Evolutionary conservation across 2,797 vertebrate species (phyloP).

Genomic region (Pseudochirops cupreus): DNA sequence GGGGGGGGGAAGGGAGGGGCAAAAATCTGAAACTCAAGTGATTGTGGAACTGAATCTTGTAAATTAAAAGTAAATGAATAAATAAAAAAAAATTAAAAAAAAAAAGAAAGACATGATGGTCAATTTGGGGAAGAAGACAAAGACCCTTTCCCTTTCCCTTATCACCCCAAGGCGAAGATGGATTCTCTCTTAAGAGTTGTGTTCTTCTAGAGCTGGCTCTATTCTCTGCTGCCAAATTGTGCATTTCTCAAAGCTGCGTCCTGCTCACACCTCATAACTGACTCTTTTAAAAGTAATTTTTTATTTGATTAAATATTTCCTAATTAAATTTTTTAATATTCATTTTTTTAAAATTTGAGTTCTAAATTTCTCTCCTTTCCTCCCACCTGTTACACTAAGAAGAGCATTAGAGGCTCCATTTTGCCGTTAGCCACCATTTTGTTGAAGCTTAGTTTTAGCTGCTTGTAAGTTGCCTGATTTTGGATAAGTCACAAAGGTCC

Average conservation of each 20-base stretch:
- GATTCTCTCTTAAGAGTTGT: not conserved
- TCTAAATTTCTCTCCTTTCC: not conserved
- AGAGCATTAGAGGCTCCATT: not conserved
- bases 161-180: not conserved
- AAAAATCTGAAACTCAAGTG: no score
- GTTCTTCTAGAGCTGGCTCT: not conserved
- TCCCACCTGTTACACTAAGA: not conserved
- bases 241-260: not conserved
- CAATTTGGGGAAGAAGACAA: not conserved
- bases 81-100: no score
- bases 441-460: not conserved
- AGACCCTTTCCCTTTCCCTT: not conserved
- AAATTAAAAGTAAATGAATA: no score
- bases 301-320: not conserved
- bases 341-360: not conserved
- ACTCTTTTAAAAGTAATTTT: not conserved
- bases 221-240: not conserved
- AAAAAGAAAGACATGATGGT: not conserved
- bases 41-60: no score
- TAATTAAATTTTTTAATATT: not conserved
- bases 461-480: not conserved
- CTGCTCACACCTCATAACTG: not conserved
- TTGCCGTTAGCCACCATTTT: not conserved
- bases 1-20: no score
- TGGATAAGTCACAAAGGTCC: not conserved